Evolutionary conservation across 2,113 vertebrate species (phyloP).

Genomic region (Trogon melanurus): DNA sequence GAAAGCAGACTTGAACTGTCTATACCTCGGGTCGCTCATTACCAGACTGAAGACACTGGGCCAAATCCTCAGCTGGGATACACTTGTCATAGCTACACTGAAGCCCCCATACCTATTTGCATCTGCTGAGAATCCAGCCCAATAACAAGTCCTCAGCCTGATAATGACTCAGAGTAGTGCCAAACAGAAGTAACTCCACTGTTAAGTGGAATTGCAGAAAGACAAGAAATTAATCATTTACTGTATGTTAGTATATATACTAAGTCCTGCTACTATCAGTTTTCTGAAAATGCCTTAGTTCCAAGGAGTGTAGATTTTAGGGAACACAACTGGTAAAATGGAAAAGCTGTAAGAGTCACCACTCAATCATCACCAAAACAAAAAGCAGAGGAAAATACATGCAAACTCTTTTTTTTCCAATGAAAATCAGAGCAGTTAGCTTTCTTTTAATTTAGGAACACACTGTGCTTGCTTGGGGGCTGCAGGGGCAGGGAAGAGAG

Average conservation of each 20-base stretch:
- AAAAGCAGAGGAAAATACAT: constrained; percentile 1
- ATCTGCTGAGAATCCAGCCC: not conserved
- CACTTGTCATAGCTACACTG: not conserved
- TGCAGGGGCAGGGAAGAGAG: not conserved
- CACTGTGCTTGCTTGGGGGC: constrained; percentile 6
- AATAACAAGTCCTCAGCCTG: not conserved
- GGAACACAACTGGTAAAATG: not conserved
- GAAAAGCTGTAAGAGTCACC: not conserved
- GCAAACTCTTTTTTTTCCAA: constrained; percentile 6
- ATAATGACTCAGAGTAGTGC: not conserved
- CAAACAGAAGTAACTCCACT: not conserved
- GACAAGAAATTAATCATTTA: not conserved
- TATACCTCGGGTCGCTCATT: not conserved
- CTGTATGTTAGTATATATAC: not conserved
- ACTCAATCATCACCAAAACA: not conserved
- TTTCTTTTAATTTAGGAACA: constrained; percentile 43
- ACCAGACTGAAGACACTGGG: not conserved
- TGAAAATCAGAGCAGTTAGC: constrained; percentile 33
- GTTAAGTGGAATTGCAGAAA: not conserved
- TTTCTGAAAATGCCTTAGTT: not conserved
- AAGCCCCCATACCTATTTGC: not conserved
- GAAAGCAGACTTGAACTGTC: not conserved
- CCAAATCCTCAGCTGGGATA: not conserved
- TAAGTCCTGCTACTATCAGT: not conserved
- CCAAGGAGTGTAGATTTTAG: not conserved